Evolutionary conservation across 2,113 vertebrate species (phyloP).

Genomic region (Tiliqua scincoides): DNA sequence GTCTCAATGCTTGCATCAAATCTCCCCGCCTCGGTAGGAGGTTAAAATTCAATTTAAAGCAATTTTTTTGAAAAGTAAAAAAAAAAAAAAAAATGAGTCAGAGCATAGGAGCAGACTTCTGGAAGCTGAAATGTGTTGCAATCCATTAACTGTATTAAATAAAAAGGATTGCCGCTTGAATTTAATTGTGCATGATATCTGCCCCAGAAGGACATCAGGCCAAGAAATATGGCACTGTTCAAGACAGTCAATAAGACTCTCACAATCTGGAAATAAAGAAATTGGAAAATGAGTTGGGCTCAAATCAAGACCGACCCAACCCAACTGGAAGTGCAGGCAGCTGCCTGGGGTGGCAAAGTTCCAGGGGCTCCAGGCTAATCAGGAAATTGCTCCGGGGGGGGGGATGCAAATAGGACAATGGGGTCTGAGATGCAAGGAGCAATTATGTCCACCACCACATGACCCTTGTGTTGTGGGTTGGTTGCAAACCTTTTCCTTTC

Average conservation of each 20-base stretch:
- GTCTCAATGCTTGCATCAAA: constrained; percentile 22
- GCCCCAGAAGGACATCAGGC: constrained; percentile 3
- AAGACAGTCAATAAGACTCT: neutral
- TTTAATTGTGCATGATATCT: neutral
- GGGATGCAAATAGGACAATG: neutral
- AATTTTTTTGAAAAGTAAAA: neutral
- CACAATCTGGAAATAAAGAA: neutral
- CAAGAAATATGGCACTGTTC: neutral
- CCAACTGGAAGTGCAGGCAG: neutral
- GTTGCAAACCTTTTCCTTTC: neutral
- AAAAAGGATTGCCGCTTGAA: neutral
- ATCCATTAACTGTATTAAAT: constrained; percentile 19
- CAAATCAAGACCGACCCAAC: neutral
- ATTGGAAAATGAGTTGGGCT: no score
- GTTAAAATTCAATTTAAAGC: constrained; percentile 33
- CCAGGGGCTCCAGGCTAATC: neutral
- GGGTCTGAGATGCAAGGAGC: neutral
- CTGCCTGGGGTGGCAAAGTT: neutral
- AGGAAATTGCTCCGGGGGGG: neutral
- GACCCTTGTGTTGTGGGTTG: no score
- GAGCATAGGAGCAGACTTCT: neutral
- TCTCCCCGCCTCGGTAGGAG: constrained; percentile 32
- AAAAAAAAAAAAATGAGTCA: neutral
- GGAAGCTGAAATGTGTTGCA: neutral
- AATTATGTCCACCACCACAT: neutral